Evolutionary conservation across 2,113 vertebrate species (phyloP).

Genomic region (Sinosuthora webbiana): DNA sequence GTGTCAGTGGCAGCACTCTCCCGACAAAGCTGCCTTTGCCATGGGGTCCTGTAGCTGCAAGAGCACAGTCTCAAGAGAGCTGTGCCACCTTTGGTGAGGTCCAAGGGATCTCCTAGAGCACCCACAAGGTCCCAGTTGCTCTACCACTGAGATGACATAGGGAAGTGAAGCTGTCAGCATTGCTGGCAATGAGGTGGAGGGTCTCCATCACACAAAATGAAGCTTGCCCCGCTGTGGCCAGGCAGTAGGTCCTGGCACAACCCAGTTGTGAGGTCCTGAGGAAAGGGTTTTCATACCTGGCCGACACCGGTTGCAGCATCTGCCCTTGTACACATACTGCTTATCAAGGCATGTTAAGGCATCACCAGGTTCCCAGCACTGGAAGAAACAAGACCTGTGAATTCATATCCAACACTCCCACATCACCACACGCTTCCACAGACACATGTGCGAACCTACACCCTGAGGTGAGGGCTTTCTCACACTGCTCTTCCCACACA

Average conservation of each 20-base stretch:
- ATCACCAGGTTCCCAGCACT: neutral
- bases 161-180: neutral
- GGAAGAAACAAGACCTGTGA: neutral
- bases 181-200: neutral
- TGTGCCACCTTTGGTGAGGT: neutral
- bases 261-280: no score
- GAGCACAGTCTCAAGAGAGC: neutral
- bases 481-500: neutral
- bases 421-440: rapidly evolving
- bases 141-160: neutral
- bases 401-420: rapidly evolving
- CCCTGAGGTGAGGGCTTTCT: neutral
- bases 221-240: rapidly evolving
- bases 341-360: neutral
- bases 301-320: slow-evolving; percentile 50
- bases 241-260: neutral
- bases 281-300: slow-evolving; percentile 43
- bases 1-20: neutral
- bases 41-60: neutral
- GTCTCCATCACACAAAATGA: rapidly evolving
- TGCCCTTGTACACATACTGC: neutral
- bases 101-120: neutral
- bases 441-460: rapidly evolving
- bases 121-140: neutral
- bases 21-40: neutral